phyloP scores from a whole-genome alignment of 2,797 vertebrate species.

The Carcharodon carcharias region DNA sequence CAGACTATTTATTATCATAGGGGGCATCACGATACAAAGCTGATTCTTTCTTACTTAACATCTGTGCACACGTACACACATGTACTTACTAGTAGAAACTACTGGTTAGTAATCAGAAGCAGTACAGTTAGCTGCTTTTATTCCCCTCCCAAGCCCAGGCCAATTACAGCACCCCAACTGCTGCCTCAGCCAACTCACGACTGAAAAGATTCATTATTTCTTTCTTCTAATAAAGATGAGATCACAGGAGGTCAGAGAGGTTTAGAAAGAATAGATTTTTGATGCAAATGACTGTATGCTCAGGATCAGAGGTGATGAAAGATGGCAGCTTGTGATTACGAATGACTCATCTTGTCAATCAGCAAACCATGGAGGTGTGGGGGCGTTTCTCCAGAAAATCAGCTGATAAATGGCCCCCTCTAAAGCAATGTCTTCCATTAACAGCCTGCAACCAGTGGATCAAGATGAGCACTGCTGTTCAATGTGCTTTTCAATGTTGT shows the following conservation, averaged over 20 bases:
- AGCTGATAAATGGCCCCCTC: not conserved
- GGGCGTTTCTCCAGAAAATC: not conserved
- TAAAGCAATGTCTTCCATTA: not conserved
- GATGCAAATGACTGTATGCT: not conserved
- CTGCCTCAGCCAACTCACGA: not conserved
- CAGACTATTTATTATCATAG: not conserved
- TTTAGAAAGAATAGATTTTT: not conserved
- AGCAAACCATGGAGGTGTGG: not conserved
- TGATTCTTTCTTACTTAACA: not conserved
- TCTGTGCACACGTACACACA: not conserved
- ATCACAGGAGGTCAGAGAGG: not conserved
- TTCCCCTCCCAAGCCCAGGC: not conserved
- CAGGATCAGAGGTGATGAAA: conserved; percentile 15
- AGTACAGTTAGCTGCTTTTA: not conserved
- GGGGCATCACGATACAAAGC: not conserved
- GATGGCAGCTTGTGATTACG: not conserved
- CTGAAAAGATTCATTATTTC: not conserved
- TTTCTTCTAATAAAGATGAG: not conserved
- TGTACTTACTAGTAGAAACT: not conserved
- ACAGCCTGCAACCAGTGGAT: not conserved
- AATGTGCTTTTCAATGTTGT: not conserved
- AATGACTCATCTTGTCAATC: conserved; percentile 1
- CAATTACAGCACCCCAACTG: not conserved
- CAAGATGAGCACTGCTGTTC: not conserved
- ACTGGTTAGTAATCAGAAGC: not conserved